Base-by-base conservation (phyloP, 2,113 vertebrate genomes). In the Gambusia affinis region DNA sequence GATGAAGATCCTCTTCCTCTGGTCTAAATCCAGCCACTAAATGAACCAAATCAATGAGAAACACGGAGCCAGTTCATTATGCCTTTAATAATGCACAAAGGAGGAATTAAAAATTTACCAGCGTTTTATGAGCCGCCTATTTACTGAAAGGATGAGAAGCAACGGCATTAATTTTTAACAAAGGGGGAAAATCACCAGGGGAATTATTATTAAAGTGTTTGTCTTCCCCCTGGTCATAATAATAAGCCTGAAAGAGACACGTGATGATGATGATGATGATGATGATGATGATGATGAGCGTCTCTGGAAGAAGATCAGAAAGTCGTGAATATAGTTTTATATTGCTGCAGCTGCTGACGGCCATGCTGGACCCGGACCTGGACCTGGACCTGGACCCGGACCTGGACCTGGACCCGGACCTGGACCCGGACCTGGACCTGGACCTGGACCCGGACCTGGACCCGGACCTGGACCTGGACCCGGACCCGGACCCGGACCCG, bases 101-200 rank as follows among this genome's bases (percentile, higher is more conserved):
- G 79, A 3, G 72, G 17, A 61, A 81, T 88, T 70, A 88, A 88
- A 84, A 80, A 79, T 91, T 81, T 73, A 92, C 72, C 12, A 39
- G 67, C 68, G 83, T 83, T 90, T 87, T 80, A 88, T 88, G 87
- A 83, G 73, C 76, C 30, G 70, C 61, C 82, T 87, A 86, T 85
- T 84, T 88, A 89, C 85, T 66, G 57, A 77, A 70, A 67, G 37
- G 47, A 80, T 68, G 57, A 57, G 63, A 86, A 30, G 64, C 64
- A 60, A 70, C 51, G 22, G 57, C 84, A 88, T 82, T 12, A 4
- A 85, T 84, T 64, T 80, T 89, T 88, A 72, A 85, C 57, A 0
- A 61, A 0, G 19, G 29, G 29, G 17, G n/a, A 68, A 30, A 30
- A 63, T 64, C 12, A 24, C 31, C 60, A 12, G 10, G 67, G 70